Evolutionary conservation across 2,797 vertebrate species (phyloP).

Genomic region (Neoniphon sammara): DNA sequence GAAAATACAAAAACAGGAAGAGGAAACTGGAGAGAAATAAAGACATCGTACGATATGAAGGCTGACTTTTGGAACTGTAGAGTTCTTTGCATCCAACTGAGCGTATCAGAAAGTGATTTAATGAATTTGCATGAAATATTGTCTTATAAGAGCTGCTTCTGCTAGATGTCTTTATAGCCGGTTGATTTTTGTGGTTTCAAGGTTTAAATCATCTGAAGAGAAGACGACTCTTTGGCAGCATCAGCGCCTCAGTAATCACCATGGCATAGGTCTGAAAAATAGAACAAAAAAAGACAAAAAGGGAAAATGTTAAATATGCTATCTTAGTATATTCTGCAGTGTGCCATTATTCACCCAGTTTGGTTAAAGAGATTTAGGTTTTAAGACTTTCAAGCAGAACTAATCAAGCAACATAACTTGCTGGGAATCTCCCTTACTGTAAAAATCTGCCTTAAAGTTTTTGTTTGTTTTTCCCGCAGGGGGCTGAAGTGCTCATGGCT

Average conservation of each 20-base stretch:
- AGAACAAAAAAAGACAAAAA: conserved; percentile 26
- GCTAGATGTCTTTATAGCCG: neutral
- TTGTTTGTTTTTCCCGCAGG: conserved; percentile 60
- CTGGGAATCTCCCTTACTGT: conserved; percentile 61
- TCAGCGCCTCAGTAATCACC: conserved; percentile 55
- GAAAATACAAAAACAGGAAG: conserved; percentile 22
- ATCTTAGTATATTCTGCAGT: neutral
- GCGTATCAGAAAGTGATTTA: conserved; percentile 16
- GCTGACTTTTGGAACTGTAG: conserved; percentile 25
- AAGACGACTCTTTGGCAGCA: conserved; percentile 5
- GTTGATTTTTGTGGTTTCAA: conserved; percentile 4
- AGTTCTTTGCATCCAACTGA: conserved; percentile 9
- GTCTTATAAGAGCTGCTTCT: conserved; percentile 19
- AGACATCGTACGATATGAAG: conserved; percentile 16
- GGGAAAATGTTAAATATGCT: neutral
- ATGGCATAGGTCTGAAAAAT: conserved; percentile 66
- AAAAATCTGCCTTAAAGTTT: conserved; percentile 6
- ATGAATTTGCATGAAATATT: conserved; percentile 21
- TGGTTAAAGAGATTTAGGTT: conserved; percentile 52
- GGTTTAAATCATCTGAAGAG: neutral
- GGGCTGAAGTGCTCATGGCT: conserved; percentile 86
- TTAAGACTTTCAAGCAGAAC: conserved; percentile 50
- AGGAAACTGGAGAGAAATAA: conserved; percentile 18
- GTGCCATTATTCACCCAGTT: neutral
- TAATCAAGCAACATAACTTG: conserved; percentile 65